Percentiles rank a stretch among this genome's conserved stretches.
phyloP scores from a whole-genome alignment of 2,113 vertebrate genomes.

The Hippocampus comes region DNA sequence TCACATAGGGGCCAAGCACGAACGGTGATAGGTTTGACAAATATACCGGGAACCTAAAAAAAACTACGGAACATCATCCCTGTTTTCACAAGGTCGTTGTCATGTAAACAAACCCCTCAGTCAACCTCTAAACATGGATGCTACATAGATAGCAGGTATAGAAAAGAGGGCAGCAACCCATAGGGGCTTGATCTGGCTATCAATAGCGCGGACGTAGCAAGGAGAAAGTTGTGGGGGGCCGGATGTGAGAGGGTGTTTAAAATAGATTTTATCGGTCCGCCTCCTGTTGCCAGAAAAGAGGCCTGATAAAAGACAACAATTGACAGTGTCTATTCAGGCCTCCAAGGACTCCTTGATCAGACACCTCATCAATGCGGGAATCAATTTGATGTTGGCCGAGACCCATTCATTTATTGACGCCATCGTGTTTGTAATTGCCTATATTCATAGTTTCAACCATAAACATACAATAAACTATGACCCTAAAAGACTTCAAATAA shows the following conservation, averaged over 20 bases:
- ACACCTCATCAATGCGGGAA: background rate
- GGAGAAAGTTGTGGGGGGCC: slow-evolving; percentile 10
- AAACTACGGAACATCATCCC: background rate
- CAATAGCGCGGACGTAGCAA: slow-evolving; percentile 29
- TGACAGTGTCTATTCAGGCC: slow-evolving; percentile 45
- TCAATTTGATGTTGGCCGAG: background rate
- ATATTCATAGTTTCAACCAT: too few relatives aligned
- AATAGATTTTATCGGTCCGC: slow-evolving; percentile 57
- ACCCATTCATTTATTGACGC: background rate
- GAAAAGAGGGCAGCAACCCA: slow-evolving; percentile 35
- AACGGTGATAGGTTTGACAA: background rate
- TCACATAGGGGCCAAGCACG: background rate
- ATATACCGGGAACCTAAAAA: background rate
- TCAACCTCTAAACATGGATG: slow-evolving; percentile 13
- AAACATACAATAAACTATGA: too few relatives aligned
- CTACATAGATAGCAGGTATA: slow-evolving; percentile 9
- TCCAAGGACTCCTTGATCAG: background rate
- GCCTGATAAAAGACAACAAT: slow-evolving; percentile 32
- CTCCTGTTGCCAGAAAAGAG: slow-evolving; percentile 38
- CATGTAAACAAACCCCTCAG: background rate
- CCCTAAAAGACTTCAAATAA: too few relatives aligned
- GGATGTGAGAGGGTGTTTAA: slow-evolving; percentile 30
- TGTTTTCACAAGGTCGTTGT: background rate
- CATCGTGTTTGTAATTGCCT: too few relatives aligned
- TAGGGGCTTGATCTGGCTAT: slow-evolving; percentile 25